These are phyloP conservation scores for Scaptomyza cyrtandrae DNA, from an alignment of 2,888 invertebrate genomes.

Conservation along the genomic window DNA sequence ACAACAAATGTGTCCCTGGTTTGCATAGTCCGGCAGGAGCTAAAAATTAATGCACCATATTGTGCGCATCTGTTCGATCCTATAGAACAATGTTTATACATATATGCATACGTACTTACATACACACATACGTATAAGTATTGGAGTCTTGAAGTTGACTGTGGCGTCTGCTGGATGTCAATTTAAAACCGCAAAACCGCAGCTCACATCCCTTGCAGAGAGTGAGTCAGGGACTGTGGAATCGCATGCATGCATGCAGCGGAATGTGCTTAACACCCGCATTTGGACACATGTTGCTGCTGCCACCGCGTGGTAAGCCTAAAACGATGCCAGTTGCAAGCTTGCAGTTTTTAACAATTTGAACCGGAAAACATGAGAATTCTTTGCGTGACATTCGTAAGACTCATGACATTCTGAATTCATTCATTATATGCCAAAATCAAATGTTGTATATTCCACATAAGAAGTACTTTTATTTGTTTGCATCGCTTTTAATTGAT, in stretches of 20 bases:
- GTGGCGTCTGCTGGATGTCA: conserved; percentile 79
- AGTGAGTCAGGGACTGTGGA: conserved; percentile 31
- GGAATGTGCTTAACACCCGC: conserved; percentile 59
- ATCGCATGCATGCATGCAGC: conserved; percentile 22
- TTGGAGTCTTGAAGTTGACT: conserved; percentile 26
- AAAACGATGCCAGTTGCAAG: conserved; percentile 11
- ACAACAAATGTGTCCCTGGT: conserved; percentile 51
- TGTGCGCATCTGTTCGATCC: conserved; percentile 75
- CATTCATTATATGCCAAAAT: neutral
- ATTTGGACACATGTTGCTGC: conserved; percentile 60
- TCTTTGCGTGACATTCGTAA: conserved; percentile 50
- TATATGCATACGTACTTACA: conserved; percentile 3
- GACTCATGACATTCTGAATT: neutral
- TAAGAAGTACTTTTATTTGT: too few relatives aligned
- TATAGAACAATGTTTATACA: conserved; percentile 53
- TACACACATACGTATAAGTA: neutral
- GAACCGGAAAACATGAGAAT: conserved; percentile 60
- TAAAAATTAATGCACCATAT: conserved; percentile 78
- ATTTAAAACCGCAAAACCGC: conserved; percentile 65
- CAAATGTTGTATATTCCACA: too few relatives aligned
- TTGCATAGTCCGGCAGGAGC: conserved; percentile 63
- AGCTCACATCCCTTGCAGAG: conserved; percentile 26
- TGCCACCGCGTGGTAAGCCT: neutral
- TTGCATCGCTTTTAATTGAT: too few relatives aligned
- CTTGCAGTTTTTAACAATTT: conserved; percentile 13